Percentiles rank a stretch among this genome's conserved stretches.
Conservation (phyloP, 1,140 invertebrate genomes). For the Parasteatoda tepidariorum region DNA sequence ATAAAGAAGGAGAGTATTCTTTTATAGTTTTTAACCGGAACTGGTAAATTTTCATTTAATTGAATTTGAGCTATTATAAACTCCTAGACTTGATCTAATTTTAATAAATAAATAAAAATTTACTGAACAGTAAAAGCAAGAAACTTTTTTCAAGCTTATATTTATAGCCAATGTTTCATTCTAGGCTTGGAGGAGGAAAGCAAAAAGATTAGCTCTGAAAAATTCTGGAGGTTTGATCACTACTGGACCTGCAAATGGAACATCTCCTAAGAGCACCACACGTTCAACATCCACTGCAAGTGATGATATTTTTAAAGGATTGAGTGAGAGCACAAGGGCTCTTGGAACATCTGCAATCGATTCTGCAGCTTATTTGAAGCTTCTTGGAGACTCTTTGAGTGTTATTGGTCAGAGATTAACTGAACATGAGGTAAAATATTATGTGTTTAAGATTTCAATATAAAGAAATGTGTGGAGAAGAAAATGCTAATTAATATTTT, state of each 20-base stretch:
- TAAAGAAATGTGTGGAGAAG: neutral
- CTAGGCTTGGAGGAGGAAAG: slow-evolving; percentile 81
- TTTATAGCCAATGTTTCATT: too few species aligned
- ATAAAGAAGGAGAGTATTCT: too few species aligned
- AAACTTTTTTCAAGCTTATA: too few species aligned
- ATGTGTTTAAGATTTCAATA: neutral
- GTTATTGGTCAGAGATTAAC: slow-evolving; percentile 93
- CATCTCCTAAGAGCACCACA: slow-evolving; percentile 18
- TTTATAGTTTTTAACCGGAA: too few species aligned
- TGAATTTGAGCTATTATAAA: too few species aligned
- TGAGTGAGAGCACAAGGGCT: slow-evolving; percentile 68
- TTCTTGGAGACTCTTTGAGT: slow-evolving; percentile 91
- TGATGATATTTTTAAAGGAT: slow-evolving; percentile 60
- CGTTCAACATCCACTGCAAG: neutral
- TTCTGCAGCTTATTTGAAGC: slow-evolving; percentile 90
- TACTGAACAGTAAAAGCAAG: too few species aligned
- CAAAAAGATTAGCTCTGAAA: slow-evolving; percentile 77
- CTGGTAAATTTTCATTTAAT: too few species aligned
- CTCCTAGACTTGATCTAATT: too few species aligned
- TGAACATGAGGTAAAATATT: slow-evolving; percentile 83
- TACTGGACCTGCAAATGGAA: slow-evolving; percentile 69
- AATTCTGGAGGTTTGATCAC: slow-evolving; percentile 68
- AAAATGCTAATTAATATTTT: neutral
- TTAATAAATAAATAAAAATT: too few species aligned
- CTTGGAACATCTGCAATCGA: slow-evolving; percentile 87